phyloP scores from a whole-genome alignment of 2,113 vertebrate genomes.

The Orientallactaga bullata region DNA sequence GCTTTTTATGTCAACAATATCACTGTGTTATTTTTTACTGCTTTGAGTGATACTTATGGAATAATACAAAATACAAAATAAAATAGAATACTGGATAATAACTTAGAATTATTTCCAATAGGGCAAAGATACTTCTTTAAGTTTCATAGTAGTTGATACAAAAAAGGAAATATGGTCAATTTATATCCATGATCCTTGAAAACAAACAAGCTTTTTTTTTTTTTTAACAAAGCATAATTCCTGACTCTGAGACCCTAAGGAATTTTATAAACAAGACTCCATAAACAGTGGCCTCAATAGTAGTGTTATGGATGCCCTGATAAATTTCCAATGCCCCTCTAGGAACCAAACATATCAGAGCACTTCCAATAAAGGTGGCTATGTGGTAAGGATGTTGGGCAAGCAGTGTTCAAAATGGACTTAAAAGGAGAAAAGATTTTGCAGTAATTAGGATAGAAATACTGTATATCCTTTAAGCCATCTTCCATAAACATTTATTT shows the following conservation, averaged over 20 bases:
- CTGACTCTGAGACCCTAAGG: constrained; percentile 25
- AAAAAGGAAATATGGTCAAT: background rate
- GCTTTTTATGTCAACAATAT: background rate
- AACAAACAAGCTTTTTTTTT: background rate
- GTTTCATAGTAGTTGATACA: background rate
- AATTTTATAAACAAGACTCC: background rate
- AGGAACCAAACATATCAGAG: background rate
- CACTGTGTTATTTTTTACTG: constrained; percentile 20
- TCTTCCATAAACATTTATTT: background rate
- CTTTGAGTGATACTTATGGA: background rate
- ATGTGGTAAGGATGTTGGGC: background rate
- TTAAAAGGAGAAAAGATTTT: background rate
- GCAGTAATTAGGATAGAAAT: background rate
- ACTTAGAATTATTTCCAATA: background rate
- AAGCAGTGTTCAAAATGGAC: background rate
- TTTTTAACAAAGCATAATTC: background rate
- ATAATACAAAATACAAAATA: constrained; percentile 18
- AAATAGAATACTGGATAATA: background rate
- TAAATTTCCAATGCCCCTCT: background rate
- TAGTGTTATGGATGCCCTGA: background rate
- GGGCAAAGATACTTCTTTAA: constrained; percentile 8
- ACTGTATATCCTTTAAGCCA: background rate
- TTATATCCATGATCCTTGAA: constrained; percentile 35
- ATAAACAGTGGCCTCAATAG: background rate
- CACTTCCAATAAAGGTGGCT: background rate